Base-by-base conservation (phyloP, 2,113 vertebrate genomes). In the Rhynchomys soricoides region DNA sequence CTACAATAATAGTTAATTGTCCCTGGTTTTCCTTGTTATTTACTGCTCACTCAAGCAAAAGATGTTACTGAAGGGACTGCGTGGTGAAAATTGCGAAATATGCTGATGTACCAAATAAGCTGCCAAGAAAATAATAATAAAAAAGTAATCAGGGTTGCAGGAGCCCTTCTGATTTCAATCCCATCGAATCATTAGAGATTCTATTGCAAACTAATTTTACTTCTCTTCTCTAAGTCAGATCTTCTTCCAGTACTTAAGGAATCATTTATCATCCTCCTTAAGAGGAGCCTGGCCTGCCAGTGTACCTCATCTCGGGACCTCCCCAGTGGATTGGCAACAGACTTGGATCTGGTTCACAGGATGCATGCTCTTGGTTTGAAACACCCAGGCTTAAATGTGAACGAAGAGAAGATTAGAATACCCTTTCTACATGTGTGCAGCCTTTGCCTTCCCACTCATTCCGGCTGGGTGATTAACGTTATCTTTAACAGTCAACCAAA, bases 11-110 rank as follows among this genome's bases (percentile, higher is more conserved):
- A 91, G 94, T 96, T 97, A 93, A 96, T 96, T 97, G 95, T 94
- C 73, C 91, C 91, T 93, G 59, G 64, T 98, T 97, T 93, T 95
- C 64, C 94, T 96, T 97, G 90, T 97, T 97, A 95, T 97, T 97
- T 97, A 95, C 95, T 96, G 94, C 86, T 97, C 90, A 93, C 50
- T 96, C 91, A 91, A 94, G 91, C 95, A 95, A 96, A 96, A 94
- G 79, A 92, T 89, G 88, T 93, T 95, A 59, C 93, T 79, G 82
- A 95, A 96, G 95, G 91, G 86, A 97, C 50, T 43, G 74, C 13
- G 7, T 73, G 75, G 57, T 40, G 34, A 19, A 57, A 73, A 78
- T 66, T 93, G 55, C 45, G 95, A 95, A 97, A 96, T 89, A 95
- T 95, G 97, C 93, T 97, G 96, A 97, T 95, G 40, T 57, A 66